These are phyloP conservation scores for Laticauda colubrina DNA, from an alignment of 2,113 vertebrate genomes.

Conservation along the genomic window DNA sequence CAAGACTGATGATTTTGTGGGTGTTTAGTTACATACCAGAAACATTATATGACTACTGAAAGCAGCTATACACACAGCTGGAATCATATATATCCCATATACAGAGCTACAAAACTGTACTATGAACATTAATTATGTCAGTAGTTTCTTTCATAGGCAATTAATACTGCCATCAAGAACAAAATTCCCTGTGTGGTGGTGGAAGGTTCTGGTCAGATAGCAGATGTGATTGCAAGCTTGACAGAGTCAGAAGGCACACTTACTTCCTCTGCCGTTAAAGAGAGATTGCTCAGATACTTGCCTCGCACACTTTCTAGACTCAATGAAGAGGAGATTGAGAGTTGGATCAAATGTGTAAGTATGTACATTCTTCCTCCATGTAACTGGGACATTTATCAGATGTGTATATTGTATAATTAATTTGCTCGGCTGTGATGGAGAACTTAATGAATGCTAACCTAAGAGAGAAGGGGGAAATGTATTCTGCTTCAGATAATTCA, in stretches of 20 bases:
- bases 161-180: constrained; percentile 75
- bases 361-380: not conserved
- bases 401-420: not conserved
- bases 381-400: not conserved
- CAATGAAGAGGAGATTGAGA: constrained; percentile 74
- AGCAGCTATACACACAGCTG: not conserved
- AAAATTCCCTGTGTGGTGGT: constrained; percentile 81
- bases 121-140: not conserved
- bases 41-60: not conserved
- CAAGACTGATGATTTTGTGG: not conserved
- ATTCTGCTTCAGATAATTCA: not conserved
- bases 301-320: constrained; percentile 75
- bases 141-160: constrained; percentile 62
- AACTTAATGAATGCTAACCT: not conserved
- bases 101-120: not conserved
- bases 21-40: not conserved
- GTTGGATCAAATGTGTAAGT: constrained; percentile 75
- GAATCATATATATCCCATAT: not conserved
- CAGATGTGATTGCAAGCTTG: constrained; percentile 73
- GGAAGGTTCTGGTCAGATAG: constrained; percentile 76
- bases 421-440: not conserved
- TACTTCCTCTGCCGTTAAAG: constrained; percentile 73
- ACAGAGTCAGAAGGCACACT: constrained; percentile 66
- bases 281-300: constrained; percentile 72
- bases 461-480: not conserved